Base-by-base conservation (phyloP, 2,113 vertebrate genomes). In the Cebidichthys violaceus region DNA sequence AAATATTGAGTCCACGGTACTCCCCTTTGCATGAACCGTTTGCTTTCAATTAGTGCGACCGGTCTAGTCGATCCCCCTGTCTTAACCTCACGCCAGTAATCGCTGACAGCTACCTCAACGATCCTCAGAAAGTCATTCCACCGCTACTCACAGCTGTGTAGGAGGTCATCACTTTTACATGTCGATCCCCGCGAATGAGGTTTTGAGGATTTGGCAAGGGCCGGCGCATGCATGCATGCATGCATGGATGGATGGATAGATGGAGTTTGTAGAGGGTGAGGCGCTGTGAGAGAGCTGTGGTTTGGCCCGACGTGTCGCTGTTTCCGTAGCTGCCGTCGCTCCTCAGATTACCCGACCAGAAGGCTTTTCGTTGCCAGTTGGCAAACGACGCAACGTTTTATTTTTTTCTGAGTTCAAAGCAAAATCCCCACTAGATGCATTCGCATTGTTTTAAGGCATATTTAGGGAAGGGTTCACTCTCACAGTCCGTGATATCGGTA, bases 291-390 rank as follows among this genome's bases (percentile, higher is more conserved):
- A 8, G 22, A 82, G 52, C 50, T 74, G 84, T 27, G 61, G 84
- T 81, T 87, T 86, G 85, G 67, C 60, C 29, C 5, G 4, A 57
- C 1, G 4, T 17, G 35, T 73, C 15, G 45, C 62, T 79, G 31
- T 75, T 87, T 72, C 80, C 7, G 27, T 31, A 50, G 47, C 65
- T 67, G 45, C 69, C 67, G 52, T 88, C 81, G 54, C 45, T 76
- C 64, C 55, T 79, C 35, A 14, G 52, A 14, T 81, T 74, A 55
- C 11, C 71, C 22, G 3, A 87, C 62, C 68, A 61, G 31, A 80
- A 35, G 27, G 8, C 39, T 17, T 18, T 2, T 35, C 1, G 1
- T 39, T 73, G 37, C 31, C 77, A 60, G 24, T 69, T 80, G 84
- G 57, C 78, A 5, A 27, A 31, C 8, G 17, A 85, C 68, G 68